A percentile compares a stretch with the other conserved stretches of the same genome.
phyloP scores from a whole-genome alignment of 1,140 invertebrate species.

The Apis cerana region DNA sequence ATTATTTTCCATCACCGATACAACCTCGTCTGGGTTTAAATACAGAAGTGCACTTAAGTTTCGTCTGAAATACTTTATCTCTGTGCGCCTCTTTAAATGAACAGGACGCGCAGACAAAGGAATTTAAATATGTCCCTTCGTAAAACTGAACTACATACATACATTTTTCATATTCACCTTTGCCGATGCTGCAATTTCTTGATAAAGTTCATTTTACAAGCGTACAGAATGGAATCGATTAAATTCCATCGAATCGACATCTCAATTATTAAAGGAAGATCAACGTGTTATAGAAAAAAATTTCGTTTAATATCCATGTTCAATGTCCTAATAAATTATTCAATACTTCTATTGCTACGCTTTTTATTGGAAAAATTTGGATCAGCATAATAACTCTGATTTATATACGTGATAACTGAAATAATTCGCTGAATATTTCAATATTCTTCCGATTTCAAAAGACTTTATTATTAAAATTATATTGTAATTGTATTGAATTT shows the following conservation, averaged over 20 bases:
- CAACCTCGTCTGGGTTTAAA: neutral
- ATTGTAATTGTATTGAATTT: too few relatives aligned
- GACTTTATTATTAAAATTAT: too few relatives aligned
- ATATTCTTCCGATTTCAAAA: slow-evolving; percentile 27
- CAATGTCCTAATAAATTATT: neutral
- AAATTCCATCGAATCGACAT: neutral
- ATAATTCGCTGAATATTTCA: too few relatives aligned
- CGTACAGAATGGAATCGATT: neutral
- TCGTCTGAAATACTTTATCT: slow-evolving; percentile 9
- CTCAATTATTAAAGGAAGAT: neutral
- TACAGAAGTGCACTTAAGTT: neutral
- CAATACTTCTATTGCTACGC: neutral
- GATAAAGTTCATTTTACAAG: neutral
- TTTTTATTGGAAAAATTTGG: neutral
- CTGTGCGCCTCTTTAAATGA: neutral
- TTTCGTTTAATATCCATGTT: neutral
- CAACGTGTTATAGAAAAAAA: neutral
- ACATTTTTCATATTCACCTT: neutral
- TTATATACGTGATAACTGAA: too few relatives aligned
- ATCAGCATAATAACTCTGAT: too few relatives aligned
- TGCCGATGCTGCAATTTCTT: neutral
- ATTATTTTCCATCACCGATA: neutral
- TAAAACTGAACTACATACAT: neutral
- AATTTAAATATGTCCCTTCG: neutral
- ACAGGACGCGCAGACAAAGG: neutral